Base-by-base conservation (phyloP, 2,113 vertebrate genomes). In the Pygoscelis antarcticus region DNA sequence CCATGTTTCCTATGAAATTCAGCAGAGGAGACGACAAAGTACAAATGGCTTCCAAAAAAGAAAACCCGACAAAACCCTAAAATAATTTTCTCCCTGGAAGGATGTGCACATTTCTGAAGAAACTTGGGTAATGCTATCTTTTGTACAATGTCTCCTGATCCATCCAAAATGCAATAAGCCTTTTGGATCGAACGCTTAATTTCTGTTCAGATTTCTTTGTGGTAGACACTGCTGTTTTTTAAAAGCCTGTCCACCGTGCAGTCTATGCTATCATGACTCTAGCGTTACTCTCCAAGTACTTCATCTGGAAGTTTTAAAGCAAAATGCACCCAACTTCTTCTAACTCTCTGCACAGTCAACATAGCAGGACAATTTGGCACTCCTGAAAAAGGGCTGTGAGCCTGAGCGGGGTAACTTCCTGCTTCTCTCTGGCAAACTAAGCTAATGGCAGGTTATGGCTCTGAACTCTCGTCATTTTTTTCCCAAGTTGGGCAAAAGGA, bases 381-480 rank as follows among this genome's bases (percentile, higher is more conserved):
- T 29, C 32, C 36, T 46, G 40, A 61, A 44, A 42, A 72, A 7
- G 9, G 10, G 7, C 9, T 29, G 5, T 58, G 32, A 79, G 11
- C 42, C 36, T 15, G 15, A 29, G 18, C 0, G 3, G 11, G n/a
- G 16, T 22, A 21, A 62, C 6, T 18, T n/a, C 11, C 29, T 74
- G 40, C 52, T 92, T 40, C 7, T 20, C 36, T 44, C 38, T 46
- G 79, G 21, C 34, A 47, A 52, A 38, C 13, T 5, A 2, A 55
- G 44, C 12, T 16, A 49, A 38, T 9, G 89, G 29, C 44, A 77
- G 32, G 5, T 38, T 68, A 71, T 12, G 13, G 11, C 29, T 84
- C 36, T 66, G 38, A 38, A 47, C 8, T 40, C 21, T n/a, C 5
- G 2, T 55, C 7, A 0, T 0, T 3, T 46, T 22, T 23, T 55